A percentile compares a stretch with the other conserved stretches of the same genome.
phyloP scores from a whole-genome alignment of 2,888 invertebrate species.

The Odontocerum albicorne region DNA sequence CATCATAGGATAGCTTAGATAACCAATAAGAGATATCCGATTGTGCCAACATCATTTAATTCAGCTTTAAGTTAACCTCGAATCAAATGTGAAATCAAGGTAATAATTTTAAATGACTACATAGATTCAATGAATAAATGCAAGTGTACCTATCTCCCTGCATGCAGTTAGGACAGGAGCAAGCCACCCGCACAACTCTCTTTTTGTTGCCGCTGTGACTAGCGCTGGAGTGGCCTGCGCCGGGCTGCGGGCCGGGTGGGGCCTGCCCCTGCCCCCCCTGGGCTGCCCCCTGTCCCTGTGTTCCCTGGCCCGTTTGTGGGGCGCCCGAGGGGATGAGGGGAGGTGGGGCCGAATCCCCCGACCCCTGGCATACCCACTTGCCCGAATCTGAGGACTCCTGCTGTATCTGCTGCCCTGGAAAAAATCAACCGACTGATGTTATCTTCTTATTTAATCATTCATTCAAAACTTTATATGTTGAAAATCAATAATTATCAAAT shows the following conservation, averaged over 20 bases:
- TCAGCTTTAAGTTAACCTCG: too few species aligned
- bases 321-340: constrained; percentile 30
- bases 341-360: constrained; percentile 37
- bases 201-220: constrained; percentile 47
- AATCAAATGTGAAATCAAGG: too few species aligned
- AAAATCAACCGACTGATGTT: constrained; percentile 32
- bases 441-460: constrained; percentile 10
- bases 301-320: constrained; percentile 41
- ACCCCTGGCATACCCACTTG: constrained; percentile 55
- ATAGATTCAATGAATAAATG: neutral
- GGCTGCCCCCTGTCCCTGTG: constrained; percentile 66
- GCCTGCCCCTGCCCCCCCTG: constrained; percentile 76
- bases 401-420: constrained; percentile 69
- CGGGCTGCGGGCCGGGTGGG: constrained; percentile 37
- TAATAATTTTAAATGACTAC: neutral
- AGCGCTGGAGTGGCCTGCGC: constrained; percentile 38
- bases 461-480: neutral
- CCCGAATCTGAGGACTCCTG: constrained; percentile 81
- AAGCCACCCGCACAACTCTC: constrained; percentile 85
- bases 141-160: constrained; percentile 73
- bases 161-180: constrained; percentile 96
- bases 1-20: too few species aligned
- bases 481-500: neutral
- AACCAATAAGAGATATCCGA: too few species aligned
- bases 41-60: too few species aligned